Conservation (phyloP, 2,113 vertebrate species). For the Thinocorus orbignyianus region DNA sequence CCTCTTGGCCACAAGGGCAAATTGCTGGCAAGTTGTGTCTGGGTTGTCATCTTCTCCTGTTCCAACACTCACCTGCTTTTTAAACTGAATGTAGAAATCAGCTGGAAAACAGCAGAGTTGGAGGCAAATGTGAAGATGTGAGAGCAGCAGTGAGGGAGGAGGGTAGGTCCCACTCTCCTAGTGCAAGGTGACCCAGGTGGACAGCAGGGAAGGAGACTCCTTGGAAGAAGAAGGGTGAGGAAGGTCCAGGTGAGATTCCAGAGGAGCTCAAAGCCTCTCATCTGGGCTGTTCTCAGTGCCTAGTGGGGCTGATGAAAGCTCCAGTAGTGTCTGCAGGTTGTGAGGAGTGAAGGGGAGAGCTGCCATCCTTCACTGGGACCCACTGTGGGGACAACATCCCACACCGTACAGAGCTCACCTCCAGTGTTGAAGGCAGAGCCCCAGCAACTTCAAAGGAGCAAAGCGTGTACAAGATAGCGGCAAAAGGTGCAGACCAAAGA, state of each 20-base stretch:
- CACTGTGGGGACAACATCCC: rapidly evolving
- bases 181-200: not conserved
- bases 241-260: not conserved
- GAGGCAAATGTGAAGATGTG: not conserved
- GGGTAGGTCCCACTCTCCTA: not conserved
- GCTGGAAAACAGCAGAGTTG: not conserved
- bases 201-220: not conserved
- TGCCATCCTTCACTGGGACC: not conserved
- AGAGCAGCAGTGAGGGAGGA: not conserved
- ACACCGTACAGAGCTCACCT: not conserved
- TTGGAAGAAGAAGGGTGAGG: not conserved
- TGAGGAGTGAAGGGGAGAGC: rapidly evolving
- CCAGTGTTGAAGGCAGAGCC: not conserved
- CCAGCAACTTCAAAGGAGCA: not conserved
- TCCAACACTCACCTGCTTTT: not conserved
- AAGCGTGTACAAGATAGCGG: not conserved
- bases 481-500: not conserved
- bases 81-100: not conserved
- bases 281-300: not conserved
- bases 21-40: not conserved
- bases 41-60: not conserved
- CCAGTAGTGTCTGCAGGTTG: not conserved
- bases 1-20: too few relatives aligned
- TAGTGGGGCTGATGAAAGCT: rapidly evolving
- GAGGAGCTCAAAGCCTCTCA: rapidly evolving